A percentile compares a stretch with the other conserved stretches of the same genome.
Conservation (phyloP, 1,140 invertebrate genomes). For the Lucilia cuprina region DNA sequence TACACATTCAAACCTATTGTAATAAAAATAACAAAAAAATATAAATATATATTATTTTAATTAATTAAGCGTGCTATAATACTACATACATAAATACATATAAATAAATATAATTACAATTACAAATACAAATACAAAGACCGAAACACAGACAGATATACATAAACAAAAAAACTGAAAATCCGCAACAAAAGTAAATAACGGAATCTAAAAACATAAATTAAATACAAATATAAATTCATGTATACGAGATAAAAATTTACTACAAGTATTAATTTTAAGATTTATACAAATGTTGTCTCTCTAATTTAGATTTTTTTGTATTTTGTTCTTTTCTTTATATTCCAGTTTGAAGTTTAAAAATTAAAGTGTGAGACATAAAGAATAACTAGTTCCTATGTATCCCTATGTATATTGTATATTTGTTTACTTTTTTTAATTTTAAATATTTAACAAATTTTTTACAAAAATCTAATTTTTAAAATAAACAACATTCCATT, state of each 20-base stretch:
- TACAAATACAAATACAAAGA: background rate
- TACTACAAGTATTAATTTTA: too few species aligned
- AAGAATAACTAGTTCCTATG: too few species aligned
- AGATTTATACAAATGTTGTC: too few species aligned
- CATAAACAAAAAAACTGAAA: background rate
- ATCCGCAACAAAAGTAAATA: background rate
- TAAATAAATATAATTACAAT: conserved; percentile 1
- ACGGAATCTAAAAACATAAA: background rate
- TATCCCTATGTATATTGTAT: too few species aligned
- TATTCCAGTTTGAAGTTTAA: too few species aligned
- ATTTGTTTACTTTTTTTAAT: too few species aligned
- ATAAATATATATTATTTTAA: conserved; percentile 13
- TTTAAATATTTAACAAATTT: background rate
- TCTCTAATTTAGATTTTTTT: too few species aligned
- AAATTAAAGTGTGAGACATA: too few species aligned
- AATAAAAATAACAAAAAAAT: background rate
- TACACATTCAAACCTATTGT: background rate
- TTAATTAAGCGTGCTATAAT: conserved; percentile 5
- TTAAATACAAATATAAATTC: background rate
- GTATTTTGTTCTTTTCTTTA: too few species aligned
- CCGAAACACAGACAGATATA: background rate
- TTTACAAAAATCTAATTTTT: background rate
- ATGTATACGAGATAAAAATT: conserved; percentile 19
- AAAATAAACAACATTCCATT: background rate
- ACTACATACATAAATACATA: background rate